Conservation (phyloP, 2,797 vertebrate genomes). For the Squalus acanthias region DNA sequence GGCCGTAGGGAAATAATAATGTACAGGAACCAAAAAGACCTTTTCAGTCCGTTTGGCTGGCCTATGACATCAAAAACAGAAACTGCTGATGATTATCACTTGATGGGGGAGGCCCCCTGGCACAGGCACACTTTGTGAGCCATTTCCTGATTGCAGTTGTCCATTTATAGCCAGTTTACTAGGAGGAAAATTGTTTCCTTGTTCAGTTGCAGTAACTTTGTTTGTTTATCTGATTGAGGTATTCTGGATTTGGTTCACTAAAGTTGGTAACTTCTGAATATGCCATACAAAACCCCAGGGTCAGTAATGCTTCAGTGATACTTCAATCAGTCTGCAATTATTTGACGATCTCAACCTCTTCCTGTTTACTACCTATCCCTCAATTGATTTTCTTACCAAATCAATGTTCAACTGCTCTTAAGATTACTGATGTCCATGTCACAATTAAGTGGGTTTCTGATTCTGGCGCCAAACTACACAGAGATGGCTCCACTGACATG, state of each 20-base stretch:
- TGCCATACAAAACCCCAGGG: background rate
- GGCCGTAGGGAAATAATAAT: background rate
- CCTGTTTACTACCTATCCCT: background rate
- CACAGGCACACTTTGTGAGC: background rate
- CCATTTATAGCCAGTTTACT: background rate
- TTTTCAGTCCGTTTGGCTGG: background rate
- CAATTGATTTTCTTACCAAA: background rate
- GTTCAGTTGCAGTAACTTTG: background rate
- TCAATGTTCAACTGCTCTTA: constrained; percentile 25
- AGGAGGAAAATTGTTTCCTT: background rate
- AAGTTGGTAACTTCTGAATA: background rate
- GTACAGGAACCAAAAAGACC: background rate
- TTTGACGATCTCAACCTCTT: background rate
- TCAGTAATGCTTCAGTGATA: background rate
- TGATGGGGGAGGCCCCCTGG: background rate
- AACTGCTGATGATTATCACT: background rate
- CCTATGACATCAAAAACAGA: background rate
- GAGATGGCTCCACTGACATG: background rate
- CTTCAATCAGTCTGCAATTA: background rate
- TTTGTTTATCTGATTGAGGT: background rate
- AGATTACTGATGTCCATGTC: background rate
- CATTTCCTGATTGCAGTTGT: background rate
- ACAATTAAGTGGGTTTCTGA: constrained; percentile 3
- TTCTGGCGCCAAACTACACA: background rate
- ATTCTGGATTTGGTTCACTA: background rate